These are phyloP conservation scores for Chinchilla lanigera DNA, from an alignment of 2,113 vertebrate genomes.

Conservation along the genomic window DNA sequence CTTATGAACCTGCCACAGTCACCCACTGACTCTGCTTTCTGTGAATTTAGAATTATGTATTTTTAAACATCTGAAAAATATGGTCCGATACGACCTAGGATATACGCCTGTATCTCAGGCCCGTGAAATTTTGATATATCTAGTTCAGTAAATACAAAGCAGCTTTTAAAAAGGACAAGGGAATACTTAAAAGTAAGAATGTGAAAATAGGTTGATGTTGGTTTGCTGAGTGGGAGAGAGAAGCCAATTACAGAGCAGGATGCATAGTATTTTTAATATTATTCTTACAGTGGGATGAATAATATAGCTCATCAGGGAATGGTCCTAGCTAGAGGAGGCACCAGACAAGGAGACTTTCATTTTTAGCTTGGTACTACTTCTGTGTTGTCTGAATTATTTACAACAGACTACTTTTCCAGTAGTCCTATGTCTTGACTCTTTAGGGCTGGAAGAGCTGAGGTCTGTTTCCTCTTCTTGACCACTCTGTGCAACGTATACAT, in stretches of 20 bases:
- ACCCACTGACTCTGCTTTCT: neutral
- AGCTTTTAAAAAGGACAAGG: neutral
- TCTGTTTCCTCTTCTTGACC: neutral
- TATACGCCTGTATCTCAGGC: neutral
- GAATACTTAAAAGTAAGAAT: neutral
- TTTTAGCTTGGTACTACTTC: neutral
- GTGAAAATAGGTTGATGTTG: neutral
- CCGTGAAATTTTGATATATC: neutral
- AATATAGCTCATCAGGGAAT: neutral
- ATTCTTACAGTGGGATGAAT: neutral
- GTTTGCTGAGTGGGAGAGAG: neutral
- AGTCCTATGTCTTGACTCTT: too few relatives aligned
- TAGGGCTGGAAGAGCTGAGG: neutral
- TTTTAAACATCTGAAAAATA: neutral
- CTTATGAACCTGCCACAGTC: neutral
- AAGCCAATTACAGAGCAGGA: neutral
- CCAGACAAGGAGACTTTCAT: neutral
- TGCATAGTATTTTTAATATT: neutral
- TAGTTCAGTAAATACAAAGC: neutral
- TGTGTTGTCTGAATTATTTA: neutral
- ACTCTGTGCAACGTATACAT: neutral
- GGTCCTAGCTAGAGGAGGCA: neutral
- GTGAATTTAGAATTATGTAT: neutral
- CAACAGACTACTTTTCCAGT: neutral
- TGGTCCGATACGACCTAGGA: neutral